Base-by-base conservation (phyloP, 2,113 vertebrate species). In the Electrona antarctica region DNA sequence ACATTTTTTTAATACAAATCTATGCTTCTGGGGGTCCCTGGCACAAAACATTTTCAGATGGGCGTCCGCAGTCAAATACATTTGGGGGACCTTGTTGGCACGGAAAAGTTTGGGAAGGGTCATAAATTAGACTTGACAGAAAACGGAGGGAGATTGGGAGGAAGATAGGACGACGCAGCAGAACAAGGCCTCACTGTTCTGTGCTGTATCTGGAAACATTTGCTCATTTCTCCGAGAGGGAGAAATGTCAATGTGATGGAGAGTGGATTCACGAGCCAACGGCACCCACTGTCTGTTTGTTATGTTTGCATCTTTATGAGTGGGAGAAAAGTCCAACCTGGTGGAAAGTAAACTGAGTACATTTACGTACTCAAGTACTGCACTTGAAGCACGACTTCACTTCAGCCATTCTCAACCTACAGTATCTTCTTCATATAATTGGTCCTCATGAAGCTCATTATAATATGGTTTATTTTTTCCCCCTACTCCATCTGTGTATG, bases 151-250 rank as follows among this genome's bases (percentile, higher is more conserved):
- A 41, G 33, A 41, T 41, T 41, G 33, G 28, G 9, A 33, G 56
- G 21, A 59, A 58, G 21, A 58, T 21, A 21, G 56, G 56, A 74
- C 64, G 60, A 79, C 70, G 66, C 64, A 83, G 61, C 60, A 67
- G 84, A 84, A 88, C 84, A 88, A 75, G 82, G 50, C 45, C 79
- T 85, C 84, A 84, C 79, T 87, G 74, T 87, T 86, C 82, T 69
- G 75, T 64, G 60, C 74, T 71, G 47, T 14, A 67, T 67, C 80
- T 81, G 67, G 76, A 85, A 85, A 87, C 75, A 76, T 85, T 83
- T 78, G 83, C 60, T 73, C 6, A 29, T 51, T 74, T 74, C 80
- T 74, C 54, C 56, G 74, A 75, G 76, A 84, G 76, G 55, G 47
- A 69, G 61, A 66, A 54, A 76, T 70, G 71, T 81, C 73, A 52